phyloP scores from a whole-genome alignment of 2,113 vertebrate genomes.

The Corythornis cristatus region DNA sequence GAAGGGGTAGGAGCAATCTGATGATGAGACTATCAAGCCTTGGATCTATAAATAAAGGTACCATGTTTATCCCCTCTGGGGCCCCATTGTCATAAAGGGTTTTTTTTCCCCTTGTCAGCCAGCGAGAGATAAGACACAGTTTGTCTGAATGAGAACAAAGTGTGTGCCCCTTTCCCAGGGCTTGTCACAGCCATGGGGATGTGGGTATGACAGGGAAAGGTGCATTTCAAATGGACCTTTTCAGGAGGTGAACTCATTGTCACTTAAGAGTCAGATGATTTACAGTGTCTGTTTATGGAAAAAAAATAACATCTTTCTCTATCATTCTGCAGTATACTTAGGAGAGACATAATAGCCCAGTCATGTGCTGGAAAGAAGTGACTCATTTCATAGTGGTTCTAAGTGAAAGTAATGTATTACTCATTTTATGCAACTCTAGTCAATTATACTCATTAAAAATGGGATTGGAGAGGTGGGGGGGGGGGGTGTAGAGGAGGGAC shows the following conservation, averaged over 20 bases:
- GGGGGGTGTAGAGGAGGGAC: neutral
- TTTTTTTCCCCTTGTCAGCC: neutral
- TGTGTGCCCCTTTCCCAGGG: conserved; percentile 31
- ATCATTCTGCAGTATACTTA: neutral
- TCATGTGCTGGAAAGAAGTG: conserved; percentile 59
- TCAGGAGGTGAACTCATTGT: conserved; percentile 8
- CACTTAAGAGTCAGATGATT: neutral
- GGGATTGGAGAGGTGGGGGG: too few species aligned
- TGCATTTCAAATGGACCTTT: conserved; percentile 17
- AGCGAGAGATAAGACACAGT: neutral
- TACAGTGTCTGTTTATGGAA: conserved; percentile 7
- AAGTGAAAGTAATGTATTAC: conserved; percentile 37
- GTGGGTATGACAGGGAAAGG: conserved; percentile 25
- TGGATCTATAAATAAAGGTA: conserved; percentile 51
- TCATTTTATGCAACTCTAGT: conserved; percentile 61
- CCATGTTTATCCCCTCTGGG: neutral
- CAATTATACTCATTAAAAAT: conserved; percentile 38
- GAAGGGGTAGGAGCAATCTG: neutral
- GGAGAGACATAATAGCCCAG: conserved; percentile 28
- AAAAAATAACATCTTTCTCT: neutral
- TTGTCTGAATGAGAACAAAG: conserved; percentile 38
- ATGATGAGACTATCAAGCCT: neutral
- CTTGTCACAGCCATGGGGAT: neutral
- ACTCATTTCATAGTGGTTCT: conserved; percentile 25
- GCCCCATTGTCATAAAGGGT: neutral